A percentile compares a stretch with the other conserved stretches of the same genome.
Evolutionary conservation across 2,797 vertebrate genomes (phyloP).

Genomic region (Megaceryle alcyon): DNA sequence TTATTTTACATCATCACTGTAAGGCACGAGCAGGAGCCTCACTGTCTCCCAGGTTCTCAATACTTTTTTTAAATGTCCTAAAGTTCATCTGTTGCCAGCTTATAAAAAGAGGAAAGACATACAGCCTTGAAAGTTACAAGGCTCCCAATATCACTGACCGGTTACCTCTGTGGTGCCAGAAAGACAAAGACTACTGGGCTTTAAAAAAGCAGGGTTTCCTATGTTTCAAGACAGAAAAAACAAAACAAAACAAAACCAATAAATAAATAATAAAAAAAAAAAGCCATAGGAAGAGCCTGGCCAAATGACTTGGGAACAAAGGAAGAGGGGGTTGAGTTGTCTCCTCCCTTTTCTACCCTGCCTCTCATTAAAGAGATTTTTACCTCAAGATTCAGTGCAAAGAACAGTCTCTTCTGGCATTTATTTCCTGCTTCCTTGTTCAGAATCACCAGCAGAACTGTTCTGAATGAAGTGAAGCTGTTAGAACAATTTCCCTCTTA

Average conservation of each 20-base stretch:
- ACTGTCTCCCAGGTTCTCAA: constrained; percentile 25
- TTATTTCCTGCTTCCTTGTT: neutral
- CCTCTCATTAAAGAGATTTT: neutral
- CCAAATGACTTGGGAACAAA: neutral
- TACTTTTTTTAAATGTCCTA: constrained; percentile 58
- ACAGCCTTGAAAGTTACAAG: constrained; percentile 12
- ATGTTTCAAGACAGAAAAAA: neutral
- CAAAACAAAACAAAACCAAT: neutral
- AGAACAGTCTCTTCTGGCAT: neutral
- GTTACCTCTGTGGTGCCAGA: constrained; percentile 8
- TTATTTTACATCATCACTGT: constrained; percentile 15
- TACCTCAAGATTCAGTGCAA: neutral
- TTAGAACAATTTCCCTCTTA: neutral
- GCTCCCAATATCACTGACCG: neutral
- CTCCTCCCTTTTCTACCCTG: neutral
- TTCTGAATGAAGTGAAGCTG: neutral
- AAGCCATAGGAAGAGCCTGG: neutral
- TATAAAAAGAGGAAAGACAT: constrained; percentile 58
- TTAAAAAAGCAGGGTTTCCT: neutral
- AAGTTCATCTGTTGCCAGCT: constrained; percentile 54
- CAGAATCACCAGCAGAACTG: neutral
- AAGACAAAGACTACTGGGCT: constrained; percentile 5
- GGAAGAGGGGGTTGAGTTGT: neutral
- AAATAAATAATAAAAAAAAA: too few relatives aligned
- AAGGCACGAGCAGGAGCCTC: constrained; percentile 21